Base-by-base conservation (phyloP, 2,888 invertebrate genomes). In the Hirtodrosophila confusa region DNA sequence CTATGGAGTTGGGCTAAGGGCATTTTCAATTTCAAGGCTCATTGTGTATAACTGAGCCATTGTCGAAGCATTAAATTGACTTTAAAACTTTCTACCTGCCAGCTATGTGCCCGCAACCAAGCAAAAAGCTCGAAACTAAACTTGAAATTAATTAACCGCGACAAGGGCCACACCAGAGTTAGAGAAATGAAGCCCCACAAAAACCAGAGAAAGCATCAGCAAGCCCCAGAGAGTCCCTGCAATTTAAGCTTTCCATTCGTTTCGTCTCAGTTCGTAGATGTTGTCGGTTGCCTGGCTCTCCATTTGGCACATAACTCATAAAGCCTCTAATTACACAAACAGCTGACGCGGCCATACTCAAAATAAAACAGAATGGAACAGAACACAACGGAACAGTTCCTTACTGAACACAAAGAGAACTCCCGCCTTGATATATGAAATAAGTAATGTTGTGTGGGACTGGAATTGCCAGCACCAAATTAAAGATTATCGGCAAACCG, bases 81-180 rank as follows among this genome's bases (percentile, higher is more conserved):
- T 80, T 86, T 84, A 74, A 82, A 86, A 63, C 71, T 86, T 86
- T 80, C 63, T 54, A 71, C 77, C 74, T 74, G 64, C 56, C 61
- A 56, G 50, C 62, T 56, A 56, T 64, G 54, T 55, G 56, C 35
- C 17, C 17, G 17, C 17, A 49, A 31, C 43, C 37, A 50, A 49
- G 54, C 47, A 55, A 49, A 17, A 53, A 56, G n/a, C 6, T 37
- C 40, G 53, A 77, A 86, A 86, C 86, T 84, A 70, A 86, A 86
- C 74, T 86, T 86, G 53, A 86, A 77, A 80, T 82, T 82, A 82
- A 82, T 82, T 86, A 82, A 74, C 84, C 82, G 67, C 80, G 66
- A 83, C 82, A 84, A 74, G 80, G 66, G 44, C 60, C 53, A 68
- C 43, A 33, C 49, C 44, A 69, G 29, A 36, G 54, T 43, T 33